A percentile compares a stretch with the other conserved stretches of the same genome.
phyloP scores from a whole-genome alignment of 2,797 vertebrate species.

The Eupleurogrammus muticus region DNA sequence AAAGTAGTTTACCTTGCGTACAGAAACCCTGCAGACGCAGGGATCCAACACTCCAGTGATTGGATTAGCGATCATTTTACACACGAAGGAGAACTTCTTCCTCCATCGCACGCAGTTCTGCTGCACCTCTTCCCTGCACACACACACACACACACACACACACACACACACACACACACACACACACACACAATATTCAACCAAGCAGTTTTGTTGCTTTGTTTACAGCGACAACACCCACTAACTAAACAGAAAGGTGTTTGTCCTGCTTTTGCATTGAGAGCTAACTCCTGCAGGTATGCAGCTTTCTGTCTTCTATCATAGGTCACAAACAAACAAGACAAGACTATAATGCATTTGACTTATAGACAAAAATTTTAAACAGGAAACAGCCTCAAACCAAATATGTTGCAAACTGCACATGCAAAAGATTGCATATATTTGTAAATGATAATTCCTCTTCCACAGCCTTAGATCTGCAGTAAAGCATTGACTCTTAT shows the following conservation, averaged over 20 bases:
- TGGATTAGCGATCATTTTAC: conserved; percentile 94
- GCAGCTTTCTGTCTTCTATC: not conserved
- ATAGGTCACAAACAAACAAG: not conserved
- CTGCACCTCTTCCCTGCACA: conserved; percentile 91
- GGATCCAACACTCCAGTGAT: conserved; percentile 92
- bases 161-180: conserved; percentile 21
- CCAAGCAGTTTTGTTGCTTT: not conserved
- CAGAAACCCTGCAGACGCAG: conserved; percentile 93
- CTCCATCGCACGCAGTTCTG: conserved; percentile 95
- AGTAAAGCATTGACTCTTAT: not conserved
- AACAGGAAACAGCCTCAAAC: too few relatives aligned
- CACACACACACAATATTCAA: conserved; percentile 10
- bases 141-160: conserved; percentile 35
- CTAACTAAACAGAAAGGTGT: too few relatives aligned
- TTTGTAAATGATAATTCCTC: not conserved
- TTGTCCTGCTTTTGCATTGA: too few relatives aligned
- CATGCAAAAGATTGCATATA: not conserved
- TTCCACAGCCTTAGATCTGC: not conserved
- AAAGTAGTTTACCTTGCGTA: conserved; percentile 89
- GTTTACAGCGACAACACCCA: not conserved
- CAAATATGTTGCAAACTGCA: conserved; percentile 1
- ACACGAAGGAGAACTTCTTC: conserved; percentile 94
- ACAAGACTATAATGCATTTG: not conserved
- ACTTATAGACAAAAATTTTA: not conserved
- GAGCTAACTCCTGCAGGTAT: too few relatives aligned